phyloP scores from a whole-genome alignment of 2,797 vertebrate genomes.

The Neopelma chrysocephalum region DNA sequence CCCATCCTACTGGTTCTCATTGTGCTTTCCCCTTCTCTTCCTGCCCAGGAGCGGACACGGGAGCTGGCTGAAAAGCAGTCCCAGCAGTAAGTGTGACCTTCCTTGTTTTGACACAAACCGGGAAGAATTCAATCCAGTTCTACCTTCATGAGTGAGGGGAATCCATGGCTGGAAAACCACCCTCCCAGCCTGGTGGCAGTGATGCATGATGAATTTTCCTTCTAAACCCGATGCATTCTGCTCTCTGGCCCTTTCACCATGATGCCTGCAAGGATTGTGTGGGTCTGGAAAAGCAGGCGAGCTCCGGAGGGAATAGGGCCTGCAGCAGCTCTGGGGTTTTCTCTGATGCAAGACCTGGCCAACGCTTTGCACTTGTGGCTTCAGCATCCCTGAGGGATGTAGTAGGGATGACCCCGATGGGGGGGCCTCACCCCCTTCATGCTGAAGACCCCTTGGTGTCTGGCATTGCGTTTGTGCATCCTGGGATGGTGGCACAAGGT shows the following conservation, averaged over 20 bases:
- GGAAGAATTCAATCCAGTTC: background rate
- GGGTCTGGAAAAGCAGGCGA: background rate
- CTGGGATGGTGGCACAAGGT: background rate
- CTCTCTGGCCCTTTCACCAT: background rate
- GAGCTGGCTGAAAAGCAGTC: constrained; percentile 96
- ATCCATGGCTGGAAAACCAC: background rate
- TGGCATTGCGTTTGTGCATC: background rate
- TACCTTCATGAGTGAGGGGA: background rate
- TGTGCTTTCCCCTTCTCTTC: constrained; percentile 56
- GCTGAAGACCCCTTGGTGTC: background rate
- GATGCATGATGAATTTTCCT: background rate
- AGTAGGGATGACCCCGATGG: rapidly evolving
- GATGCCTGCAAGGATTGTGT: background rate
- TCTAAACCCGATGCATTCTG: background rate
- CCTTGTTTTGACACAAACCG: background rate
- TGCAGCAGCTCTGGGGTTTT: background rate
- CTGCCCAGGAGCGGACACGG: constrained; percentile 90
- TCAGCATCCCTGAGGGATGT: background rate
- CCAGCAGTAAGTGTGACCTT: constrained; percentile 87
- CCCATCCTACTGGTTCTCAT: background rate
- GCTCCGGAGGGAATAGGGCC: rapidly evolving
- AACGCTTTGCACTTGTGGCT: background rate
- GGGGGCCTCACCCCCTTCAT: background rate
- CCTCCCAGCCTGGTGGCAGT: background rate
- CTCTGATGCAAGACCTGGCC: background rate